A percentile compares a stretch with the other conserved stretches of the same genome.
These are phyloP conservation scores for Numenius phaeopus DNA, from an alignment of 2,797 vertebrate species.

Conservation along the genomic window DNA sequence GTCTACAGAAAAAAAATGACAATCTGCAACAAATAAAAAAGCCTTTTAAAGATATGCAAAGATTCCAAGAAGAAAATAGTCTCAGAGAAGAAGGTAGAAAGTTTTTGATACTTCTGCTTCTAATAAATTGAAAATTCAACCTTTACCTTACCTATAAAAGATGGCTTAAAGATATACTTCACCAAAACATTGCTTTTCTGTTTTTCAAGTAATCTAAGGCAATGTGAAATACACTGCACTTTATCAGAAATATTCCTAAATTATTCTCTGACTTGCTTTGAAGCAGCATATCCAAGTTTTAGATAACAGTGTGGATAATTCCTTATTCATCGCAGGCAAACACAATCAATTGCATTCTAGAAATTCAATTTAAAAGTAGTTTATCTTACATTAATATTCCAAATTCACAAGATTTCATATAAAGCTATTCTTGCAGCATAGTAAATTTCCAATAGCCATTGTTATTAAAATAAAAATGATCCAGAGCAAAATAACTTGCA, in stretches of 20 bases:
- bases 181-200: constrained; percentile 41
- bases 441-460: constrained; percentile 61
- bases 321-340: constrained; percentile 72
- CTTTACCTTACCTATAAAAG: neutral
- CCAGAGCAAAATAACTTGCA: constrained; percentile 9
- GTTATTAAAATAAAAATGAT: constrained; percentile 64
- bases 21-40: neutral
- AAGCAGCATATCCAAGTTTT: constrained; percentile 69
- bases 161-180: neutral
- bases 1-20: neutral
- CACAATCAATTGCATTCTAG: constrained; percentile 57
- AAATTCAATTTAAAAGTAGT: constrained; percentile 80
- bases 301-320: constrained; percentile 74
- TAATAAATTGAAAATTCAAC: constrained; percentile 15
- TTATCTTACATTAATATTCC: constrained; percentile 76
- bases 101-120: neutral
- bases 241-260: constrained; percentile 71
- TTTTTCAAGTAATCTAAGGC: constrained; percentile 37
- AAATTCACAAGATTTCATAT: constrained; percentile 69
- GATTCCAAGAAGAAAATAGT: neutral
- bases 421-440: constrained; percentile 56
- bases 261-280: constrained; percentile 48
- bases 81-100: neutral
- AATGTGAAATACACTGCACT: constrained; percentile 34
- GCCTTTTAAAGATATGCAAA: neutral